Conservation (phyloP, 2,113 vertebrate species). For the Dipodomys ordii region DNA sequence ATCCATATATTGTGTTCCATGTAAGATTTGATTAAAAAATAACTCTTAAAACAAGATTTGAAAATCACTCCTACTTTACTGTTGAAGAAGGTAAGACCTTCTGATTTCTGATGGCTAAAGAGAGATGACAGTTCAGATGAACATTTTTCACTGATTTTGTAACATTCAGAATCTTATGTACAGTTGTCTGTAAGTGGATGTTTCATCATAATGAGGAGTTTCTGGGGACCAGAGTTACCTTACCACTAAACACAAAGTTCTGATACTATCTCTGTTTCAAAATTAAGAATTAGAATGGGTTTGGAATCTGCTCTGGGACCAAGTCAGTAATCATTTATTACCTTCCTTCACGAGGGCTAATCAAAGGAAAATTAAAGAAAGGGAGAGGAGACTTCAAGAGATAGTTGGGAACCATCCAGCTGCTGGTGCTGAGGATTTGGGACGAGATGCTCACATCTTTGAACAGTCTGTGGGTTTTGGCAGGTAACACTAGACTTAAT, state of each 20-base stretch:
- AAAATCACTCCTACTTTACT: conserved; percentile 27
- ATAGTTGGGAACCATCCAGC: not conserved
- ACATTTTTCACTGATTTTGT: not conserved
- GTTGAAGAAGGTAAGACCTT: not conserved
- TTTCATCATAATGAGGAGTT: conserved; percentile 29
- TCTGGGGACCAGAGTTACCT: not conserved
- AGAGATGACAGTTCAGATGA: not conserved
- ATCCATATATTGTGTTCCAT: not conserved
- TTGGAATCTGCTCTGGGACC: conserved; percentile 26
- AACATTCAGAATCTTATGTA: not conserved
- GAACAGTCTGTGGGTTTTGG: conserved; percentile 64
- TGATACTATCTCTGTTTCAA: conserved; percentile 18
- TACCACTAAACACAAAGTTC: not conserved
- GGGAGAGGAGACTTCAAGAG: not conserved
- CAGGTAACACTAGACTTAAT: conserved; percentile 61
- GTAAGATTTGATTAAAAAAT: conserved; percentile 1
- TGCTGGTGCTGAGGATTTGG: conserved; percentile 2
- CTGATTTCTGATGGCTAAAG: not conserved
- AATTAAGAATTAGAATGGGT: not conserved
- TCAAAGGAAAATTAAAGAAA: not conserved
- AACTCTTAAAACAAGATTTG: not conserved
- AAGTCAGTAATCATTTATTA: not conserved
- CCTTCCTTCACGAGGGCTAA: not conserved
- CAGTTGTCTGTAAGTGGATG: not conserved
- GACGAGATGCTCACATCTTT: not conserved